phyloP scores from a whole-genome alignment of 2,888 invertebrate species.

The Oscheius sp. region DNA sequence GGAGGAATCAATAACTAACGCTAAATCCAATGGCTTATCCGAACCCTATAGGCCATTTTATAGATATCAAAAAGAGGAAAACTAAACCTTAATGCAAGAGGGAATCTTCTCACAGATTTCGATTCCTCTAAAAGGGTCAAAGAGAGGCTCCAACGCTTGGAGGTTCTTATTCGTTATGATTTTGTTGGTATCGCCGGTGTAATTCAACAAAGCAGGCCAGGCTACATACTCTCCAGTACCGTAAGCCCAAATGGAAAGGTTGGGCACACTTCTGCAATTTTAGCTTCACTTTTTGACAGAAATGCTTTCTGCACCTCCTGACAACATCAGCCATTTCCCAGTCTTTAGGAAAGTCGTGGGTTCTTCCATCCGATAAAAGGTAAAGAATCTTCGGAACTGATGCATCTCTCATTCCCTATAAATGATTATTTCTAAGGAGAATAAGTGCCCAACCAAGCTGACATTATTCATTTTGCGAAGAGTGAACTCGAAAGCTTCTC shows the following conservation, averaged over 20 bases:
- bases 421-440: background rate
- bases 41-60: no score
- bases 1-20: conserved; percentile 66
- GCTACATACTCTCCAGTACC: conserved; percentile 70
- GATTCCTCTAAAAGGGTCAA: conserved; percentile 61
- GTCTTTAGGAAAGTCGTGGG: conserved; percentile 68
- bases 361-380: conserved; percentile 68
- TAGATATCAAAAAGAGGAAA: no score
- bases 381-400: conserved; percentile 68
- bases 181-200: conserved; percentile 53
- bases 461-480: conserved; percentile 50
- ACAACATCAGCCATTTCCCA: conserved; percentile 59
- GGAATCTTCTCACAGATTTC: conserved; percentile 68
- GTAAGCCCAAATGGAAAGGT: conserved; percentile 67
- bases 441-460: background rate
- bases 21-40: conserved; percentile 66
- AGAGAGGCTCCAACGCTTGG: conserved; percentile 59
- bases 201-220: conserved; percentile 63
- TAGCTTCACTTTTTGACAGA: background rate
- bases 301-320: conserved; percentile 50
- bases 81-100: conserved; percentile 35
- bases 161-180: conserved; percentile 67
- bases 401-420: conserved; percentile 61
- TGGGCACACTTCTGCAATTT: conserved; percentile 46
- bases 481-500: conserved; percentile 67